Percentiles rank a stretch among this genome's conserved stretches.
These are phyloP conservation scores for Scatophagus argus DNA, from an alignment of 2,113 vertebrate genomes.

Conservation along the genomic window DNA sequence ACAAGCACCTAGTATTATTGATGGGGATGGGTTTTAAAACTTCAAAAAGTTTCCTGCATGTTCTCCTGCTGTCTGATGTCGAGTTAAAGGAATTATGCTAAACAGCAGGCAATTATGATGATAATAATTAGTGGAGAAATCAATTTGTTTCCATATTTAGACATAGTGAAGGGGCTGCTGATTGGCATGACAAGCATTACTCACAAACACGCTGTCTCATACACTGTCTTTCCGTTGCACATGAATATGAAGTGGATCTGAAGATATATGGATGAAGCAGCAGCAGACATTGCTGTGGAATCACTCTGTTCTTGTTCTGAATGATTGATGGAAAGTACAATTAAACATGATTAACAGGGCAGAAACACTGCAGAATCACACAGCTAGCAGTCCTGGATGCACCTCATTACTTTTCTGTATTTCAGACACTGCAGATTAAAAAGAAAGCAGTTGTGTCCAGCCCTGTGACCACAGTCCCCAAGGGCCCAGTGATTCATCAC, in stretches of 20 bases:
- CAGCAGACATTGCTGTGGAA: conserved; percentile 15
- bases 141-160: conserved; percentile 58
- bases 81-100: conserved; percentile 43
- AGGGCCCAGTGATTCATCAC: conserved; percentile 61
- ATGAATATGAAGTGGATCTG: not conserved
- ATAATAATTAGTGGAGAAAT: conserved; percentile 50
- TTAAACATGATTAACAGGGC: conserved; percentile 59
- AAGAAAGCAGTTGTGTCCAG: conserved; percentile 49
- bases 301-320: conserved; percentile 27
- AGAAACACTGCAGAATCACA: conserved; percentile 36
- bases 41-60: conserved; percentile 8
- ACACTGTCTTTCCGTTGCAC: not conserved
- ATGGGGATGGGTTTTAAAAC: not conserved
- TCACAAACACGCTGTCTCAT: conserved; percentile 4
- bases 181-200: conserved; percentile 34
- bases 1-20: not conserved
- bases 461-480: conserved; percentile 28
- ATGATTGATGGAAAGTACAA: conserved; percentile 66
- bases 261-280: conserved; percentile 10
- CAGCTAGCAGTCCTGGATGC: conserved; percentile 42
- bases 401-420: conserved; percentile 56
- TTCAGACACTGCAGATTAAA: conserved; percentile 43
- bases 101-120: conserved; percentile 51
- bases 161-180: conserved; percentile 24
- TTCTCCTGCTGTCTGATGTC: conserved; percentile 7